Base-by-base conservation (phyloP, 2,113 vertebrate genomes). In the Colinus virginianus region DNA sequence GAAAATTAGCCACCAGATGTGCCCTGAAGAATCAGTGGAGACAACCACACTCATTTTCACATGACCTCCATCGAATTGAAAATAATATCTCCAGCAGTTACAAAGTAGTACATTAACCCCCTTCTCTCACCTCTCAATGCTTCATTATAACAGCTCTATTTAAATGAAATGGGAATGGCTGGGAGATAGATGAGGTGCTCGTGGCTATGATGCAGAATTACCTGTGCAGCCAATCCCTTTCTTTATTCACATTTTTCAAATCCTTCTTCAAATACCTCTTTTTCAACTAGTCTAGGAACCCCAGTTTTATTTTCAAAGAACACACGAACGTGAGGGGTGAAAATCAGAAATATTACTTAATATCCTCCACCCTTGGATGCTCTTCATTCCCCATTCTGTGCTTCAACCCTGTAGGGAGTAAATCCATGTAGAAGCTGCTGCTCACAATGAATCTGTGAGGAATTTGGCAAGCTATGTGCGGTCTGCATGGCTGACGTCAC, bases 101-200 rank as follows among this genome's bases (percentile, higher is more conserved):
- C 42, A 85, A 64, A 43, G 25, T 40, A 70, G 71, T 71, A 66
- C 38, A 59, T 87, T 90, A 92, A 94, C 55, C 51, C 45, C n/a
- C 58, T 53, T 63, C 49, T 83, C 81, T 92, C 81, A 91, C 81
- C 89, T 93, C 69, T 90, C 90, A 66, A 4, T 74, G 87, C 62
- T 92, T 88, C 69, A 70, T 90, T 91, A 64, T 34, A 92, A 38
- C 25, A 46, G 56, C 34, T 67, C 46, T 87, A 11, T 83, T 87
- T 67, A 70, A 61, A 64, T 78, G 43, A 48, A 75, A 67, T 61
- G 87, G 64, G 48, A 80, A 80, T 21, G 30, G 26, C 76, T 80
- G 46, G 76, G 19, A 94, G 76, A 92, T 12, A 74, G 68, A 83
- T 48, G 34, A 96, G 63, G 23, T 78, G 36, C 46, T 92, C 28